A percentile compares a stretch with the other conserved stretches of the same genome.
Evolutionary conservation across 1,140 invertebrate genomes (phyloP).

Genomic region (Drosophila orosa): DNA sequence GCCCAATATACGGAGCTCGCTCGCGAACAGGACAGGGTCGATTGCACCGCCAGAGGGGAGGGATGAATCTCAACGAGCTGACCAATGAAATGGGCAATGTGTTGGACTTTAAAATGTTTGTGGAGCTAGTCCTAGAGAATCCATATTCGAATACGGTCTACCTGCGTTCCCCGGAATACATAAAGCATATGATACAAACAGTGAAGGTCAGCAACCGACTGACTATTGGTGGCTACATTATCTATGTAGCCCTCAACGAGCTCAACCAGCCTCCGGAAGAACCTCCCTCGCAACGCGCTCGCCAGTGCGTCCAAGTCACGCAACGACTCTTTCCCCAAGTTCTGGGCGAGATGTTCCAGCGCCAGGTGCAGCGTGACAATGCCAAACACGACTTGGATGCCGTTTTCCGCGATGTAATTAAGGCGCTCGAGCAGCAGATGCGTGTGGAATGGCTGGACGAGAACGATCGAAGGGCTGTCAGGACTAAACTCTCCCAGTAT

Average conservation of each 20-base stretch:
- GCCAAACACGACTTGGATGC: constrained; percentile 52
- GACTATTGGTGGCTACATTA: constrained; percentile 67
- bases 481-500: constrained; percentile 46
- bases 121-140: constrained; percentile 56
- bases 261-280: constrained; percentile 62
- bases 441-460: constrained; percentile 66
- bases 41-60: constrained; percentile 43
- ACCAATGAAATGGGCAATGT: constrained; percentile 39
- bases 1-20: constrained; percentile 16
- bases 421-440: constrained; percentile 59
- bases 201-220: constrained; percentile 39
- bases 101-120: constrained; percentile 61
- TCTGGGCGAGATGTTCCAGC: constrained; percentile 67
- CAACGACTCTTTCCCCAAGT: constrained; percentile 66
- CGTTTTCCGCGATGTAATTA: constrained; percentile 61
- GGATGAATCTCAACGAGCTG: constrained; percentile 42
- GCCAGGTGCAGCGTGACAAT: constrained; percentile 55
- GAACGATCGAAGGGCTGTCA: constrained; percentile 58
- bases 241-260: constrained; percentile 68
- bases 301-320: constrained; percentile 54
- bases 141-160: constrained; percentile 41
- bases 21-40: constrained; percentile 58
- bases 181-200: constrained; percentile 54
- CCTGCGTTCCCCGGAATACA: constrained; percentile 56
- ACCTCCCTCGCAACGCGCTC: constrained; percentile 30